Evolutionary conservation across 2,888 invertebrate genomes (phyloP).

Genomic region (Acleris literana): DNA sequence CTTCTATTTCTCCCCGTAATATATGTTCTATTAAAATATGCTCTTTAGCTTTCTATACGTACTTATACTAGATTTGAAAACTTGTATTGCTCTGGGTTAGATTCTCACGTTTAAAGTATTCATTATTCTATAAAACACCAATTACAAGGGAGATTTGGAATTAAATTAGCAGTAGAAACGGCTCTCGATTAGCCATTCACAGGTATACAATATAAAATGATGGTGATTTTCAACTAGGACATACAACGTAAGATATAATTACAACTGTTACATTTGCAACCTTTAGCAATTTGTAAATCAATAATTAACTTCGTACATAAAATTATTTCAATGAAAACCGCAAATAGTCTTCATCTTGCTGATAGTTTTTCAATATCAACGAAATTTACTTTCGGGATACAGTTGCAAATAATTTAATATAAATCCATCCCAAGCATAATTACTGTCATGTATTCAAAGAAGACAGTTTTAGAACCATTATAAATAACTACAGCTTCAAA

Average conservation of each 20-base stretch:
- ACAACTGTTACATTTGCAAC: slow-evolving; percentile 22
- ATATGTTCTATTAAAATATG: slow-evolving; percentile 36
- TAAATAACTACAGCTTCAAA: slow-evolving; percentile 65
- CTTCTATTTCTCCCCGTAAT: slow-evolving; percentile 38
- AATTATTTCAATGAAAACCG: slow-evolving; percentile 12
- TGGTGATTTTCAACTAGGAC: slow-evolving; percentile 20
- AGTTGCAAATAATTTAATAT: slow-evolving; percentile 33
- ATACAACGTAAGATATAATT: slow-evolving; percentile 20
- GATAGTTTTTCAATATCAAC: slow-evolving; percentile 23
- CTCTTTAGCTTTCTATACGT: slow-evolving; percentile 19
- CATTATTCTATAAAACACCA: slow-evolving; percentile 31
- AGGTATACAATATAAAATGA: slow-evolving; percentile 16
- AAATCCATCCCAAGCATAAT: slow-evolving; percentile 34
- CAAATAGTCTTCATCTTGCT: slow-evolving; percentile 14
- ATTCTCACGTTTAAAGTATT: slow-evolving; percentile 27
- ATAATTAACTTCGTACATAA: slow-evolving; percentile 12
- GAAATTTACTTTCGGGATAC: slow-evolving; percentile 8
- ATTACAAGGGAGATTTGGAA: slow-evolving; percentile 34
- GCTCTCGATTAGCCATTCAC: slow-evolving; percentile 20
- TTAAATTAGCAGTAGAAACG: slow-evolving; percentile 24
- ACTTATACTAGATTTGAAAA: slow-evolving; percentile 33
- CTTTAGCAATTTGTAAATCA: slow-evolving; percentile 9
- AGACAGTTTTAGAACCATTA: slow-evolving; percentile 54
- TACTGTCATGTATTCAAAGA: slow-evolving; percentile 34
- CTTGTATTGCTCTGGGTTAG: slow-evolving; percentile 25